Evolutionary conservation across 1,140 invertebrate species (phyloP).

Genomic region (Cydia splendana): DNA sequence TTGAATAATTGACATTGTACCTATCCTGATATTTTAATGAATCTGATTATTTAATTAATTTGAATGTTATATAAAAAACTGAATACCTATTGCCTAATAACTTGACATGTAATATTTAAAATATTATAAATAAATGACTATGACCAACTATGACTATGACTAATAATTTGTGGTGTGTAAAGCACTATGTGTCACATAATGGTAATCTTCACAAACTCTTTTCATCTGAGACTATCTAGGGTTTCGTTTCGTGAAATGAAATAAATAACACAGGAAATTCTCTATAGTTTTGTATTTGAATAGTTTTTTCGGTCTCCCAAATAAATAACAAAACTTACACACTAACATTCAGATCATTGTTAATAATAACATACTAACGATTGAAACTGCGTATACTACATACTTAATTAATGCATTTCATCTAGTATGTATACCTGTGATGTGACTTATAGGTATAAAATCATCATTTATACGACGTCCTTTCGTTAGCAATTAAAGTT

Average conservation of each 20-base stretch:
- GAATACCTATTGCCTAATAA: too few relatives aligned
- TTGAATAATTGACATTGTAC: too few relatives aligned
- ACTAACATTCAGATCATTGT: constrained; percentile 71
- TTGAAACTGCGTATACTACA: not conserved
- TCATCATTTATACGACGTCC: not conserved
- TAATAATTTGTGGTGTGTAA: too few relatives aligned
- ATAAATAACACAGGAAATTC: constrained; percentile 47
- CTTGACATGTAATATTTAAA: too few relatives aligned
- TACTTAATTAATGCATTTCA: not conserved
- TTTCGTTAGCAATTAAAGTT: not conserved
- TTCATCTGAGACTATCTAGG: not conserved
- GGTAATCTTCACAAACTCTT: not conserved
- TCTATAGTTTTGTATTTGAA: constrained; percentile 49
- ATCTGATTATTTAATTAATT: too few relatives aligned
- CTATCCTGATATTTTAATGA: too few relatives aligned
- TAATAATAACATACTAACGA: constrained; percentile 36
- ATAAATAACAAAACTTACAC: constrained; percentile 72
- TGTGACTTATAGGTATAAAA: not conserved
- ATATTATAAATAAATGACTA: too few relatives aligned
- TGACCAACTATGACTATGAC: too few relatives aligned
- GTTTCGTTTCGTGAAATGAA: constrained; percentile 40
- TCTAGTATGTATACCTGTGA: not conserved
- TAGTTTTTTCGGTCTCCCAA: constrained; percentile 58
- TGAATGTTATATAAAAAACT: too few relatives aligned
- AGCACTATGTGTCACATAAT: too few relatives aligned